These are phyloP conservation scores for Pavo muticus DNA, from an alignment of 2,113 vertebrate genomes.

Conservation along the genomic window DNA sequence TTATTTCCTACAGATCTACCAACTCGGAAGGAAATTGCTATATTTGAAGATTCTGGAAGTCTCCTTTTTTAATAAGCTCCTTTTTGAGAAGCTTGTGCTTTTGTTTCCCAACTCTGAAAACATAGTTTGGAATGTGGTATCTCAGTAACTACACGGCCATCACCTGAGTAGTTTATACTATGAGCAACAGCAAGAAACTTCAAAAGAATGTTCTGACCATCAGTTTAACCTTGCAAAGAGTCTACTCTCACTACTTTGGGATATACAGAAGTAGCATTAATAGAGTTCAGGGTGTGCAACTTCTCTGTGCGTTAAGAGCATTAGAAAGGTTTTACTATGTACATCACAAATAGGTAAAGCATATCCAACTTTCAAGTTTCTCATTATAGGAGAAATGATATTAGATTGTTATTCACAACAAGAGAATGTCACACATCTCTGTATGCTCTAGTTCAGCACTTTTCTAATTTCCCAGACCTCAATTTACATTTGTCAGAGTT, in stretches of 20 bases:
- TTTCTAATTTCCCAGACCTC: slow-evolving; percentile 69
- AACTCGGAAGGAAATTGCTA: slow-evolving; percentile 19
- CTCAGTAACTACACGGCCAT: not conserved
- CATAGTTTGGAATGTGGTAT: slow-evolving; percentile 5
- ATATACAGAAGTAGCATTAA: slow-evolving; percentile 44
- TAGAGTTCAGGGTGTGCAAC: not conserved
- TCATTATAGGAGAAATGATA: slow-evolving; percentile 3
- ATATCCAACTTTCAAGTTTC: slow-evolving; percentile 16
- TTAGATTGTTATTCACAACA: slow-evolving; percentile 63
- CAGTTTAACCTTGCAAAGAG: slow-evolving; percentile 51
- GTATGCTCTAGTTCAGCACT: slow-evolving; percentile 68
- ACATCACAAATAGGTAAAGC: slow-evolving; percentile 47
- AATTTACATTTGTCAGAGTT: slow-evolving; percentile 74
- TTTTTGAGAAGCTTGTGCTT: slow-evolving; percentile 52
- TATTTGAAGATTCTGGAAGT: slow-evolving; percentile 32
- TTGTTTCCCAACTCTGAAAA: slow-evolving; percentile 47
- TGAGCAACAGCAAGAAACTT: slow-evolving; percentile 34
- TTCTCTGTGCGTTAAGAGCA: slow-evolving; percentile 15
- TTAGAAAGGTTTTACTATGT: slow-evolving; percentile 16
- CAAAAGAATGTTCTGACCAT: slow-evolving; percentile 22
- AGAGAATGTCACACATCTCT: slow-evolving; percentile 57
- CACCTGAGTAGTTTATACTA: slow-evolving; percentile 23
- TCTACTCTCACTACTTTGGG: not conserved
- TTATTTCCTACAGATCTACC: slow-evolving; percentile 48
- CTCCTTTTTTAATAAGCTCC: slow-evolving; percentile 47